These are phyloP conservation scores for Girardia tigrina DNA, from an alignment of 2,888 invertebrate species.

Conservation along the genomic window DNA sequence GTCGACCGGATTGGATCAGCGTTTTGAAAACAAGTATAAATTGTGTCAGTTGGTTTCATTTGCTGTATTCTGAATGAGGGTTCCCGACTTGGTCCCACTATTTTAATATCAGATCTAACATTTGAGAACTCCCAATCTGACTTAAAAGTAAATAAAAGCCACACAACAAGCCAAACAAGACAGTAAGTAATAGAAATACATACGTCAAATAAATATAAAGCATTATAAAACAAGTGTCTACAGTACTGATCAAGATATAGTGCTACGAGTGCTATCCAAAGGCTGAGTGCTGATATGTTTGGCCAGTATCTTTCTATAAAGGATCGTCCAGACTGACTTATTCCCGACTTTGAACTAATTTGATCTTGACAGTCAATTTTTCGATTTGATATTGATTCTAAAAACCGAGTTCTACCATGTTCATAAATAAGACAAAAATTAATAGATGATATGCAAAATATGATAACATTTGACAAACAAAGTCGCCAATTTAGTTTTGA, in stretches of 20 bases:
- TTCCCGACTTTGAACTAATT: background rate
- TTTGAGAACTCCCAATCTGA: background rate
- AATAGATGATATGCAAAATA: background rate
- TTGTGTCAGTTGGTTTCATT: background rate
- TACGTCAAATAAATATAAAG: background rate
- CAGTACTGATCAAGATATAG: background rate
- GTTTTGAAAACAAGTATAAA: background rate
- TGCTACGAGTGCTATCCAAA: background rate
- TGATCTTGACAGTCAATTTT: background rate
- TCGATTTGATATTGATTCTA: background rate
- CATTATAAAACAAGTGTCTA: background rate
- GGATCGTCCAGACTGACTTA: background rate
- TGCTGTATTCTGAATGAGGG: background rate
- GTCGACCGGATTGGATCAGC: background rate
- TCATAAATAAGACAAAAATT: conserved; percentile 6
- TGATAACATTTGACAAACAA: background rate
- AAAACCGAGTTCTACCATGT: background rate
- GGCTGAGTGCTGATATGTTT: background rate
- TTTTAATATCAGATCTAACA: background rate
- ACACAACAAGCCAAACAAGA: background rate
- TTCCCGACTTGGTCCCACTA: background rate
- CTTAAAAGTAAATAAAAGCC: background rate
- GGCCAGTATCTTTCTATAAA: background rate
- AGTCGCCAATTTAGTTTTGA: background rate
- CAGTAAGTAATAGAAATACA: background rate